Base-by-base conservation (phyloP, 2,888 invertebrate genomes). In the Drosophila maculinotata region DNA sequence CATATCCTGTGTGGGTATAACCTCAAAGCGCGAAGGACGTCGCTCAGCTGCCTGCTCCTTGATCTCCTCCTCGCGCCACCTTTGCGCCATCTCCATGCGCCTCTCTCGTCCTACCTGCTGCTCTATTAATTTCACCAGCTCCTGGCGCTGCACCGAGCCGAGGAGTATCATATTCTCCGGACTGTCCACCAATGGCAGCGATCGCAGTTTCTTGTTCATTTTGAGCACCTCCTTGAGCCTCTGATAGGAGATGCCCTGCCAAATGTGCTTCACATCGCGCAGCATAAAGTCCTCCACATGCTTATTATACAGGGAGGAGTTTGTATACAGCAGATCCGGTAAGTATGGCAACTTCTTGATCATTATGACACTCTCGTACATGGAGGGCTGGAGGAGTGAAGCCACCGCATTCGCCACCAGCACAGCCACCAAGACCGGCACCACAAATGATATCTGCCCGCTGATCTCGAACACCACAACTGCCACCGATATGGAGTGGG, bases 391-490 rank as follows among this genome's bases (percentile, higher is more conserved):
- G 9, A 99, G 93, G 8, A 97, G 93, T 10, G 98, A 95, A 0
- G 98, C 98, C 9, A 98, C 95, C 0, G 98, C 99, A 92, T 99
- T 99, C 30, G 99, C 96, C 15, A 99, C 96, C 48, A 99, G 92
- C 1, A 99, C 99, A 0, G 99, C 97, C 74, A 99, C 97, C 96
- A 98, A 98, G 56, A 98, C 97, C 0, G 98, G 99, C 41, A 99
- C 95, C 41, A 99, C 95, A 89, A 99, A 98, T 0, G 97, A 97
- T 78, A 99, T 97, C 93, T 99, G 99, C 28, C 99, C 99, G 0
- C 99, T 99, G 95, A 99, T 96, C 92, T 99, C 99, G 91, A 98
- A 98, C 53, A 99, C 96, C 71, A 99, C 99, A 74, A 99, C 99
- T 69, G 98, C 97, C 31, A 99, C 98, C 0, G 98, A 98, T 30